Base-by-base conservation (phyloP, 2,113 vertebrate genomes). In the Eulacestoma nigropectus region DNA sequence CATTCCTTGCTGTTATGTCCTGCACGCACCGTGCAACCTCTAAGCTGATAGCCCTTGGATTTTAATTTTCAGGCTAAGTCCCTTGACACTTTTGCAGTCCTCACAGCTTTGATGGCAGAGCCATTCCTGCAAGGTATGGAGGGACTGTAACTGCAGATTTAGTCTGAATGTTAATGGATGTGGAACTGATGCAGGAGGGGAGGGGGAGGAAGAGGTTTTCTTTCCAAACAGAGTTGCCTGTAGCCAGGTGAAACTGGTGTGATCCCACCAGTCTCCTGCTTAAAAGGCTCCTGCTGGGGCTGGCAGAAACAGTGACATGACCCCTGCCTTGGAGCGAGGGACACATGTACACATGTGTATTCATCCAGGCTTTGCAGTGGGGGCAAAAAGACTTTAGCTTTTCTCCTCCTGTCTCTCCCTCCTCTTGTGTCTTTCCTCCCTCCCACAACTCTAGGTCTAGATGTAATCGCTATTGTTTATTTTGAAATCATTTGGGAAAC, bases 341-440 rank as follows among this genome's bases (percentile, higher is more conserved):
- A 57, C 13, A 13, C 19, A 15, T 0, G 0, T 5, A 10, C 7
- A 5, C 0, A 0, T 39, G 25, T 21, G 41, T 41, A 16, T 64
- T 44, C 17, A 76, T 7, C 35, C 49, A 56, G 29, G 29, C 41
- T 91, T 60, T 5, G 3, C 35, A 14, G 5, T 6, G 6, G 18
- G n/a, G 11, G 16, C 18, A 37, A 63, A 89, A 85, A 68, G 27
- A 29, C 50, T 73, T 89, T 1, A 53, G 68, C 32, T 49, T 37
- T 65, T 73, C 41, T 49, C 37, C 39, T 65, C 29, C 26, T 19
- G 4, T 50, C 33, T 79, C 20, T 79, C 21, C 5, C 26, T 84
- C 33, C 30, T 68, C 35, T 75, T 60, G 19, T 7, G 5, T 41
- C 32, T 92, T 87, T 62, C 33, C 21, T 86, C 14, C 32, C 16